A percentile compares a stretch with the other conserved stretches of the same genome.
phyloP scores from a whole-genome alignment of 2,797 vertebrate species.

The Erithacus rubecula region DNA sequence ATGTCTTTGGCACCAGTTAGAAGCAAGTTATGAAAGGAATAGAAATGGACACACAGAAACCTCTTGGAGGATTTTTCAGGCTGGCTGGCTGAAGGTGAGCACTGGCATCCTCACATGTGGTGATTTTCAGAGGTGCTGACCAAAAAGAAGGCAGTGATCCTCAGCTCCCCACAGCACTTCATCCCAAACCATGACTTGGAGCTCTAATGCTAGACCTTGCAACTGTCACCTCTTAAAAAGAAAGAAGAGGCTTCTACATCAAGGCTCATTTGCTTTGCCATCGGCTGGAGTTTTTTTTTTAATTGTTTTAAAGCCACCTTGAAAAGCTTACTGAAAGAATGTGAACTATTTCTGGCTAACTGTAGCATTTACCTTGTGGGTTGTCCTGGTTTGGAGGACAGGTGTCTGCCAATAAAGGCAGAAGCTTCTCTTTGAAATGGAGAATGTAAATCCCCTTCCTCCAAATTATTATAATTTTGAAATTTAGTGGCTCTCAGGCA shows the following conservation, averaged over 20 bases:
- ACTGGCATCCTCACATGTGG: rapidly evolving
- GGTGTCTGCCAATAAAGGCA: too few species aligned
- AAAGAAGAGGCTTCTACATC: background rate
- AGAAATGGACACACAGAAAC: background rate
- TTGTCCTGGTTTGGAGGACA: too few species aligned
- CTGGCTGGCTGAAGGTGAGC: background rate
- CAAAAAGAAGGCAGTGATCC: background rate
- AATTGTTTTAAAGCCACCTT: background rate
- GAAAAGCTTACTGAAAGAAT: background rate
- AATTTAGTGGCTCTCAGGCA: too few species aligned
- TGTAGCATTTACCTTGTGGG: background rate
- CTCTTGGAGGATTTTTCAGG: background rate
- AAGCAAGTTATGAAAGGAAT: background rate
- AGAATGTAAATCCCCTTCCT: too few species aligned
- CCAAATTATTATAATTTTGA: too few species aligned
- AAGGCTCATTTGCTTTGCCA: background rate
- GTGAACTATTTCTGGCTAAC: background rate
- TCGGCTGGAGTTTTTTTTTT: background rate
- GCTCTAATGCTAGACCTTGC: background rate
- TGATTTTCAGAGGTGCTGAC: background rate
- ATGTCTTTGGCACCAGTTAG: background rate
- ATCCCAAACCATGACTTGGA: rapidly evolving
- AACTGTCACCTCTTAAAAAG: background rate
- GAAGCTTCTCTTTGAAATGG: too few species aligned
- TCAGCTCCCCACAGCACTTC: background rate